Base-by-base conservation (phyloP, 2,113 vertebrate species). In the Apeltes quadracus region DNA sequence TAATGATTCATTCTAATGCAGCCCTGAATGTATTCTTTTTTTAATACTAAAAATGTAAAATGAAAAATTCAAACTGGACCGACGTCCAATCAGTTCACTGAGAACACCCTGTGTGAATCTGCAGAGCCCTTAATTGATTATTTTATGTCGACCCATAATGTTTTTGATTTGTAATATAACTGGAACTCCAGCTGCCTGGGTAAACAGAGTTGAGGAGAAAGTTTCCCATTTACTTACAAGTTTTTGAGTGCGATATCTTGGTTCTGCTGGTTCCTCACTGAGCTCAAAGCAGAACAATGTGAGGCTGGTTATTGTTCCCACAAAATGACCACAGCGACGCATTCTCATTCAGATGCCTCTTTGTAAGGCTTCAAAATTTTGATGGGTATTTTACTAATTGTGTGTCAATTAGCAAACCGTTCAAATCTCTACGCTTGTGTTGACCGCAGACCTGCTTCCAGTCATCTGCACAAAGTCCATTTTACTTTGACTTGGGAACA, bases 281-380 rank as follows among this genome's bases (percentile, higher is more conserved):
- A 38, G 23, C 63, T 39, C 32, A 7, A 29, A 70, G 20, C 44
- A 16, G 7, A 51, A 69, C 51, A 76, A 34, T 77, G 41, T 41
- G 20, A 67, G n/a, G 25, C 50, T 59, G 46, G 54, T 22, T 51
- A 48, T 69, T 84, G 83, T 71, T 81, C 71, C 74, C 29, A 69
- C 67, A 43, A 46, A 51, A 55, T 46, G 76, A n/a, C 18, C 70
- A n/a, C n/a, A n/a, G n/a, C n/a, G 48, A 51, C 11, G 11, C 48
- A 5, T 51, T 51, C 22, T 50, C 48, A 50, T 22, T 22, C 44
- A n/a, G 46, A 20, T 50, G 46, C 48, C n/a, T 22, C 4, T 23
- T 50, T 50, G 4, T 50, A 22, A 4, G 9, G 44, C 44, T 46
- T 46, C 44, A 46, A 48, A 8, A 10, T 48, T 48, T 20, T n/a